These are phyloP conservation scores for Meliscaeva auricollis DNA, from an alignment of 2,888 invertebrate species.

Conservation along the genomic window DNA sequence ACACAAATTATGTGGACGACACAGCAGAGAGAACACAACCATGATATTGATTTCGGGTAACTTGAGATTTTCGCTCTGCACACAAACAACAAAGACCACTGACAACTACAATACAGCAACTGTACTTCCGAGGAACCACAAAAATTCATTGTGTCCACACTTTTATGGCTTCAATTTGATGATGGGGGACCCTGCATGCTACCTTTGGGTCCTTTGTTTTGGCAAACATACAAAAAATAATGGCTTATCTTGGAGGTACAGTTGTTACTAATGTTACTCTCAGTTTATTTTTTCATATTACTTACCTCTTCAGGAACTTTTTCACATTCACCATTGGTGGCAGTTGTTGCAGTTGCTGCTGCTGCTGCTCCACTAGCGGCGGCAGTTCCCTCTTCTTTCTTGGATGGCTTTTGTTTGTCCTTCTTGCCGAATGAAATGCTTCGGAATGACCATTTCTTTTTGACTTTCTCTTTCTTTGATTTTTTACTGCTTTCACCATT, in stretches of 20 bases:
- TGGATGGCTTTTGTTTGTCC: conserved; percentile 93
- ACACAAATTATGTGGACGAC: background rate
- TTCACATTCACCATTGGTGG: conserved; percentile 86
- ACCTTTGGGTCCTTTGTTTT: conserved; percentile 29
- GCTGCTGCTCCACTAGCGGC: conserved; percentile 72
- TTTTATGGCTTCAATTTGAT: conserved; percentile 62
- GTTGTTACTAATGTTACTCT: conserved; percentile 29
- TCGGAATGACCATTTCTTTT: conserved; percentile 96
- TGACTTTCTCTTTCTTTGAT: conserved; percentile 89
- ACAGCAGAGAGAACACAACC: background rate
- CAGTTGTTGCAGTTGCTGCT: conserved; percentile 76
- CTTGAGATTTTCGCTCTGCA: conserved; percentile 42
- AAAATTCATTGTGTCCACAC: conserved; percentile 40
- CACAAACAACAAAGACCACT: background rate
- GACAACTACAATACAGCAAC: conserved; percentile 19
- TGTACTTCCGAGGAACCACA: conserved; percentile 70
- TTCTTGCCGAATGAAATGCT: conserved; percentile 94
- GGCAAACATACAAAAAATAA: conserved; percentile 12
- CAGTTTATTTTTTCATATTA: conserved; percentile 49
- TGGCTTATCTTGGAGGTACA: conserved; percentile 11
- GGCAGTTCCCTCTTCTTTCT: conserved; percentile 85
- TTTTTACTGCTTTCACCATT: conserved; percentile 85
- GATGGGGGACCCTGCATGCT: background rate
- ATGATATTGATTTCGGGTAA: conserved; percentile 62
- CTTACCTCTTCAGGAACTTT: conserved; percentile 88